These are phyloP conservation scores for Limnodromus scolopaceus DNA, from an alignment of 2,797 vertebrate species.

Conservation along the genomic window DNA sequence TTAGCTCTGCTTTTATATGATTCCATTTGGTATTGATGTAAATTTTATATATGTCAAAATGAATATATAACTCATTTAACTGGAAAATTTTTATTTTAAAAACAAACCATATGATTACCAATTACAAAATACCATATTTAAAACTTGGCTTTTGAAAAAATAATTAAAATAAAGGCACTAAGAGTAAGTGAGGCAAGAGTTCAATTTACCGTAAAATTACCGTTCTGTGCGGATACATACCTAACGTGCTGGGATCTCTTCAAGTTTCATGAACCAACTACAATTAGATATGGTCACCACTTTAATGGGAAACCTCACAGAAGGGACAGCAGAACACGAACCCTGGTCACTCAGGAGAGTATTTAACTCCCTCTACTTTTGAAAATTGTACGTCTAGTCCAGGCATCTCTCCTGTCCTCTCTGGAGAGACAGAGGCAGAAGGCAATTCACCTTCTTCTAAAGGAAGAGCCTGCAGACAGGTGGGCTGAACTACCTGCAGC, in stretches of 20 bases:
- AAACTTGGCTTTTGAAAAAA: conserved; percentile 19
- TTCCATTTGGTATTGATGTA: conserved; percentile 29
- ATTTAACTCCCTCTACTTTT: neutral
- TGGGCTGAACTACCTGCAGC: neutral
- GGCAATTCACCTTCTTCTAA: neutral
- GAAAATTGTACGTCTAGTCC: neutral
- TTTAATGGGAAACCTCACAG: neutral
- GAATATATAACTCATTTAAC: neutral
- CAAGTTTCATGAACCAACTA: neutral
- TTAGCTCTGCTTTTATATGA: conserved; percentile 24
- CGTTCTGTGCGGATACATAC: neutral
- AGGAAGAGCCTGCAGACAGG: neutral
- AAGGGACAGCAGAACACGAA: neutral
- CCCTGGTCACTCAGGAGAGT: neutral
- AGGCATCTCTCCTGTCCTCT: neutral
- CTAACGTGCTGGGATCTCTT: neutral
- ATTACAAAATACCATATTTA: neutral
- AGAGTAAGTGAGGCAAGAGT: neutral
- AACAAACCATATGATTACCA: neutral
- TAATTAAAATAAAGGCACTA: neutral
- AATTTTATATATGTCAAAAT: conserved; percentile 19
- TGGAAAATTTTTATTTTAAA: neutral
- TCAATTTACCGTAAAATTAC: neutral
- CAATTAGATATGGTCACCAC: neutral
- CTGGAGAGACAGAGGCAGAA: neutral